Conservation (phyloP, 1,140 invertebrate species). For the Drosophila sturtevanti region DNA sequence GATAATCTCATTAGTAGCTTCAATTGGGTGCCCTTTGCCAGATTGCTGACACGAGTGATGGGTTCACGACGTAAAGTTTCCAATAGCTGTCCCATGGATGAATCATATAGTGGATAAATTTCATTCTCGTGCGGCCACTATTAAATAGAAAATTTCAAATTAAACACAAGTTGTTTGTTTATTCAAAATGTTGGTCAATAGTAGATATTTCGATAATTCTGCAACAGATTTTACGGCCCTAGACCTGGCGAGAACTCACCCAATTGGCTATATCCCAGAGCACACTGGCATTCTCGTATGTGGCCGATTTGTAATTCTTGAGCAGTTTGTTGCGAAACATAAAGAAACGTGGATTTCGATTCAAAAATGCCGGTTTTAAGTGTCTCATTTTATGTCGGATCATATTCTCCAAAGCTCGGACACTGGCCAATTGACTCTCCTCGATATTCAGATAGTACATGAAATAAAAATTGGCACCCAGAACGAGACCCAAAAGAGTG, state of each 20-base stretch:
- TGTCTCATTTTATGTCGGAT: constrained; percentile 73
- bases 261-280: constrained; percentile 82
- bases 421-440: constrained; percentile 67
- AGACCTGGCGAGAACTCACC: constrained; percentile 59
- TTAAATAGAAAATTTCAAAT: constrained; percentile 44
- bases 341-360: constrained; percentile 82
- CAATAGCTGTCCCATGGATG: constrained; percentile 88
- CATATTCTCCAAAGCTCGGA: constrained; percentile 71
- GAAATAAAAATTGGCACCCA: constrained; percentile 82
- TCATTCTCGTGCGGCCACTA: constrained; percentile 89
- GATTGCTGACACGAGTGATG: constrained; percentile 90
- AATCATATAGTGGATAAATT: constrained; percentile 86
- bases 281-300: constrained; percentile 74
- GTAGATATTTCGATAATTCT: no score
- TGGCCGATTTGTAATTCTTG: constrained; percentile 72
- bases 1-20: constrained; percentile 92
- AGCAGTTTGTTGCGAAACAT: constrained; percentile 81
- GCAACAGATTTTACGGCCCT: no score
- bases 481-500: constrained; percentile 63
- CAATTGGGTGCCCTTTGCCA: constrained; percentile 93
- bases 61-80: constrained; percentile 87
- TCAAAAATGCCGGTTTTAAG: constrained; percentile 76
- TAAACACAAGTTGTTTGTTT: neutral
- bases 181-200: no score
- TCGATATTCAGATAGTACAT: constrained; percentile 81